These are phyloP conservation scores for Cheilosia urbana DNA, from an alignment of 2,888 invertebrate species.

Conservation along the genomic window DNA sequence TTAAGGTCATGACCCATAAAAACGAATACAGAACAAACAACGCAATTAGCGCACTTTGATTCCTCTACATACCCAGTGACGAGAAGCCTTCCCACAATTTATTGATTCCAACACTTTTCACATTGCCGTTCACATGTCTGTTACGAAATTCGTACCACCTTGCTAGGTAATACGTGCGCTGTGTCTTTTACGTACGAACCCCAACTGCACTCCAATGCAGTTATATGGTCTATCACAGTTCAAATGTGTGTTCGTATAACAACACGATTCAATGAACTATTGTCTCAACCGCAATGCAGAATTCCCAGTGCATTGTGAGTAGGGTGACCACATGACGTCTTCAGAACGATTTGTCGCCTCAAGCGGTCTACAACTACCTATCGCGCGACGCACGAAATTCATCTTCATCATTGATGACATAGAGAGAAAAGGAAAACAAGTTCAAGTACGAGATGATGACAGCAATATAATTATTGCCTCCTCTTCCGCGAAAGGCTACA, in stretches of 20 bases:
- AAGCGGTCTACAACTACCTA: conserved; percentile 32
- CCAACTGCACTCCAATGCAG: not conserved
- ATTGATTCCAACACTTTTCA: conserved; percentile 25
- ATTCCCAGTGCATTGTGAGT: conserved; percentile 60
- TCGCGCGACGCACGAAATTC: conserved; percentile 11
- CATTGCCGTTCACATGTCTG: conserved; percentile 18
- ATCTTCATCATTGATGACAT: conserved; percentile 8
- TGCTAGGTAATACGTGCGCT: not conserved
- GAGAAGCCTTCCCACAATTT: conserved; percentile 9
- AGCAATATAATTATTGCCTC: conserved; percentile 47
- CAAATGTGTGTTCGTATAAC: conserved; percentile 49
- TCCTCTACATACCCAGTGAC: not conserved
- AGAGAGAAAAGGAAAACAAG: conserved; percentile 55
- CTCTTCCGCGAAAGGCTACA: conserved; percentile 7
- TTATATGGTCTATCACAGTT: conserved; percentile 12
- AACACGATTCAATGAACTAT: conserved; percentile 50
- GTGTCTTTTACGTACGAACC: not conserved
- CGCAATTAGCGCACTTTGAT: conserved; percentile 29
- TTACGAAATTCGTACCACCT: conserved; percentile 24
- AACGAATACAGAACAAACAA: not conserved
- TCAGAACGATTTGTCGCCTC: conserved; percentile 55
- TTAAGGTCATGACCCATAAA: conserved; percentile 32
- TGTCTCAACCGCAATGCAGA: conserved; percentile 68
- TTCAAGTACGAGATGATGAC: conserved; percentile 67
- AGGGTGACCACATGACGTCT: conserved; percentile 59